A percentile compares a stretch with the other conserved stretches of the same genome.
Conservation (phyloP, 2,113 vertebrate genomes). For the Sinocyclocheilus anophthalmus region DNA sequence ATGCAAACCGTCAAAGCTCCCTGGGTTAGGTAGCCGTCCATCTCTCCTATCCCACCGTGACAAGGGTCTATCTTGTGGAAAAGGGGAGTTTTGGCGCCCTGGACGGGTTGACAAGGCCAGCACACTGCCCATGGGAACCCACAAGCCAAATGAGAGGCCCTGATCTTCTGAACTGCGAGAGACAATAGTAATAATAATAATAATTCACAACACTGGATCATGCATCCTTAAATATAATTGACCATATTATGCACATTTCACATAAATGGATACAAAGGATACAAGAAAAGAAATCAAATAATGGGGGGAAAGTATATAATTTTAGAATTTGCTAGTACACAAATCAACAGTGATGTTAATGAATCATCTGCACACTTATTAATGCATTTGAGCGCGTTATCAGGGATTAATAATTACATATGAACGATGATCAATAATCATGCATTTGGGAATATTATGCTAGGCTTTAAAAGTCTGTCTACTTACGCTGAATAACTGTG, state of each 20-base stretch:
- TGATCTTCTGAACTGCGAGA: slow-evolving; percentile 5
- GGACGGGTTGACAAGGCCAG: slow-evolving; percentile 79
- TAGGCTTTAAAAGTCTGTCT: background rate
- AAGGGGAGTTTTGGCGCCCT: slow-evolving; percentile 76
- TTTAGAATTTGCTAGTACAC: background rate
- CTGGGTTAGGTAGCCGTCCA: slow-evolving; percentile 85
- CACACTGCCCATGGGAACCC: slow-evolving; percentile 83
- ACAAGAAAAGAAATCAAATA: background rate
- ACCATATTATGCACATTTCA: background rate
- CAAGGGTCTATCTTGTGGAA: slow-evolving; percentile 70
- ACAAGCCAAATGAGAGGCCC: slow-evolving; percentile 12
- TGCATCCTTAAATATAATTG: background rate
- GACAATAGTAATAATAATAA: slow-evolving; percentile 1
- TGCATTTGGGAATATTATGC: slow-evolving; percentile 7
- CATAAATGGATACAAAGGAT: too few species aligned
- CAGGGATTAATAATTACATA: background rate
- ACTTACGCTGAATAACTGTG: slow-evolving; percentile 34
- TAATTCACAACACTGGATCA: background rate
- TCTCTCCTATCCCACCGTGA: slow-evolving; percentile 79
- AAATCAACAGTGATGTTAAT: background rate
- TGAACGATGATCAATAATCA: slow-evolving; percentile 11
- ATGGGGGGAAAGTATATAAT: background rate
- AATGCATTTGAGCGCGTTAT: background rate
- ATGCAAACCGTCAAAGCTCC: slow-evolving; percentile 90
- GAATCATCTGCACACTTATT: slow-evolving; percentile 5